Conservation (phyloP, 1,140 invertebrate species). For the Mactra quadrangularis region DNA sequence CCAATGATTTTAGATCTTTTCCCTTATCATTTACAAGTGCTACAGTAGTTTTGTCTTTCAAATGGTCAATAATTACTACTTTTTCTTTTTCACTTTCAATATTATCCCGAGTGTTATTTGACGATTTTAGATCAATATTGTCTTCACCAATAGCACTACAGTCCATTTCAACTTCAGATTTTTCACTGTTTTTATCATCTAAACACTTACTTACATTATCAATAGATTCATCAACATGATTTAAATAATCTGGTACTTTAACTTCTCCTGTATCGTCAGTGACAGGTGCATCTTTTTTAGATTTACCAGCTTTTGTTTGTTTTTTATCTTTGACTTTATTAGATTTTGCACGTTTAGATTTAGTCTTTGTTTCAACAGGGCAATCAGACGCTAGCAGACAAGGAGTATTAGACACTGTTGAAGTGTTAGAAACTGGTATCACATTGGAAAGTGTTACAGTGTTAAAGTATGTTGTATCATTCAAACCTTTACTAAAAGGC, state of each 20-base stretch:
- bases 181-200: neutral
- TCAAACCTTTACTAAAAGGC: neutral
- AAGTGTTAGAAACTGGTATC: too few species aligned
- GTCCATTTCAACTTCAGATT: neutral
- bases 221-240: neutral
- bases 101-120: conserved; percentile 5
- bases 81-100: neutral
- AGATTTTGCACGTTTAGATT: too few species aligned
- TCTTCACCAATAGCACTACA: conserved; percentile 6
- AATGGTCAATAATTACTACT: neutral
- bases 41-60: neutral
- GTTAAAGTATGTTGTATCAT: neutral
- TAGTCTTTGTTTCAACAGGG: too few species aligned
- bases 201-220: neutral
- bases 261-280: neutral
- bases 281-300: neutral
- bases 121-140: conserved; percentile 9
- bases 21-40: neutral
- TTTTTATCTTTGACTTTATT: too few species aligned
- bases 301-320: neutral
- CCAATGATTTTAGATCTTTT: neutral
- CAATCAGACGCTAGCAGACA: too few species aligned
- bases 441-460: too few species aligned
- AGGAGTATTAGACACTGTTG: too few species aligned
- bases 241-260: neutral